Base-by-base conservation (phyloP, 2,888 invertebrate genomes). In the Amitus sp. region DNA sequence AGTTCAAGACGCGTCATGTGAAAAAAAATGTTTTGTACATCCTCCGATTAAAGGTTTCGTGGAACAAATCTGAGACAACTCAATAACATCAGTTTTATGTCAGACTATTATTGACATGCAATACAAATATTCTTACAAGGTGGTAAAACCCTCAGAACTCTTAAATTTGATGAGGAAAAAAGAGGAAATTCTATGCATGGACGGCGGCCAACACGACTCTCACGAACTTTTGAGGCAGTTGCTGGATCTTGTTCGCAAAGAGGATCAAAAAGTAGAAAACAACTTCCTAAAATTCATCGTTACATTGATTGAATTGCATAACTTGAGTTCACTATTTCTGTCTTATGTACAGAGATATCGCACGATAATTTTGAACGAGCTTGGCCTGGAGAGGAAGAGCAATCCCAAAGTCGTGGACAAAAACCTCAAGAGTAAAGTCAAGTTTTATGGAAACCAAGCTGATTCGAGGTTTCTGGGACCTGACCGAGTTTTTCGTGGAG, bases 171-270 rank as follows among this genome's bases (percentile, higher is more conserved):
- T 92, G 17, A 89, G 88, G 55, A 84, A 83, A 67, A 89, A n/a
- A n/a, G n/a, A 90, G 69, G 85, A 89, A 76, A 92, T 93, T 0
- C 92, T 96, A 79, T 98, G 97, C 81, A 91, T 92, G 48, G 96
- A 96, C 7, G 95, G 93, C 1, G 94, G 96, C 72, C 98, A 99
- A 77, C 98, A 99, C 76, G 98, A 99, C 80, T 90, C 98, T 0
- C 98, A 99, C 75, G 98, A 99, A 82, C 84, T 98, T 52, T 85
- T 99, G 13, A 85, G 98, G 50, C 94, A 95, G 83, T 83, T 98
- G 43, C 84, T 98, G 47, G 97, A 98, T 82, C 91, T 91, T 66
- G 92, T 97, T 67, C 88, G 92, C 82, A 89, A 83, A 42, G 89
- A 89, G 70, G 89, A 90, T 77, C 70, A 83, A 2, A 79, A 77